Evolutionary conservation across 2,113 vertebrate species (phyloP), one percentile per base, ranked within the genome.

Genomic region (Scopus umbretta): DNA sequence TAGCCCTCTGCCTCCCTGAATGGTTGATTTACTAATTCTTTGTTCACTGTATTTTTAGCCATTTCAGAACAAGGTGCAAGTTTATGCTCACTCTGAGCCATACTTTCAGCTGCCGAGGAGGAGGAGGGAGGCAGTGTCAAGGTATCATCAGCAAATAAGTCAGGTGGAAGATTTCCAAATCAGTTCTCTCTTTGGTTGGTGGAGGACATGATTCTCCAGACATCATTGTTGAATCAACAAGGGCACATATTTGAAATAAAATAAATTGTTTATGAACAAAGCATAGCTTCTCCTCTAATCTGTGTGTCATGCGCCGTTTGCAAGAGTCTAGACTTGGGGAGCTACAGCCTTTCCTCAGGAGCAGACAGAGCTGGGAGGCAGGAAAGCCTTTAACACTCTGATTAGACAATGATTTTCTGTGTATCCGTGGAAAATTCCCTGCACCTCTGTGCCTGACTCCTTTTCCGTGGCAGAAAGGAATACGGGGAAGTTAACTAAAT

Each of bases 171-270:
- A 91, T 96, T 93, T 97, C 92, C 88, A 83, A 90, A 80, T 96
- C 84, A 61, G 82, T 90, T 96, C 80, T 92, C 68, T 97, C 89
- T 97, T 85, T 94, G 97, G 94, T 96, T 97, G 89, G 82, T 95
- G 91, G 97, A 97, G 93, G 91, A 97, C 88, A 42, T 59, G 91
- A 90, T 97, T 93, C 94, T 97, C 92, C 97, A 97, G 92, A 68
- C 90, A 36, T 95, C 89, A 47, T 87, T 94, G 86, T 93, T 96
- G 92, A 96, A 97, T 97, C 93, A 95, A 97, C 94, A 98, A 97
- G 97, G 98, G 98, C 98, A 98, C 97, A 97, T 98, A 94, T 95
- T 96, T 96, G 97, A 95, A 98, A 97, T 96, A 96, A 97, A 98
- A 98, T 97, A 94, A 98, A 97, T 86, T 86, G 96, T 98, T 97